Base-by-base conservation (phyloP, 2,888 invertebrate genomes). In the Tinea pellionella region DNA sequence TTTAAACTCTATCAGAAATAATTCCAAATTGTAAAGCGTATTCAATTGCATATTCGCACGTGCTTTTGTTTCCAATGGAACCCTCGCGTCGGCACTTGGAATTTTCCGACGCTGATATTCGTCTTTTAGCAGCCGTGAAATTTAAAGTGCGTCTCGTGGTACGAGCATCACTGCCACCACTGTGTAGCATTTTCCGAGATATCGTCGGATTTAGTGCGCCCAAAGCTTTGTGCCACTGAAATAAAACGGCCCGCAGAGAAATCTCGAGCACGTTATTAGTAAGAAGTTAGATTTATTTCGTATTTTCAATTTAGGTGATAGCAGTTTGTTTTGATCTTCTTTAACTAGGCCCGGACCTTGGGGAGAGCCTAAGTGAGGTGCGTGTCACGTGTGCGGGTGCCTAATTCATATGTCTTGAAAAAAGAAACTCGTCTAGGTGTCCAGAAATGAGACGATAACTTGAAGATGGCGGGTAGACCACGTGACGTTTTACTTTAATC, bases 281-380 rank as follows among this genome's bases (percentile, higher is more conserved):
- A 74, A 76, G 75, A 75, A 70, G 73, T 74, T 76, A 80, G 80
- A 81, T 82, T 82, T 84, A 84, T 83, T 79, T 78, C 78, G 73
- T 80, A 80, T 81, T 80, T 84, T 84, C 83, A 82, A 83, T 83
- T 83, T 83, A 77, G 72, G 77, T 78, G 74, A 80, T 74, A 79
- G 81, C 77, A 76, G 78, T 78, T 76, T 77, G 74, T 75, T 76
- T 75, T n/a, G n/a, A n/a, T n/a, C n/a, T n/a, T n/a, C n/a, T n/a
- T n/a, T n/a, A n/a, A n/a, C n/a, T n/a, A n/a, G n/a, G n/a, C n/a
- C n/a, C n/a, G n/a, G n/a, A n/a, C n/a, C n/a, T n/a, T n/a, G n/a
- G n/a, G n/a, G n/a, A n/a, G n/a, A n/a, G n/a, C n/a, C n/a, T n/a
- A n/a, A n/a, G n/a, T n/a, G n/a, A n/a, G n/a, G n/a, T n/a, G n/a